Base-by-base conservation (phyloP, 2,113 vertebrate genomes). In the Gambusia affinis region DNA sequence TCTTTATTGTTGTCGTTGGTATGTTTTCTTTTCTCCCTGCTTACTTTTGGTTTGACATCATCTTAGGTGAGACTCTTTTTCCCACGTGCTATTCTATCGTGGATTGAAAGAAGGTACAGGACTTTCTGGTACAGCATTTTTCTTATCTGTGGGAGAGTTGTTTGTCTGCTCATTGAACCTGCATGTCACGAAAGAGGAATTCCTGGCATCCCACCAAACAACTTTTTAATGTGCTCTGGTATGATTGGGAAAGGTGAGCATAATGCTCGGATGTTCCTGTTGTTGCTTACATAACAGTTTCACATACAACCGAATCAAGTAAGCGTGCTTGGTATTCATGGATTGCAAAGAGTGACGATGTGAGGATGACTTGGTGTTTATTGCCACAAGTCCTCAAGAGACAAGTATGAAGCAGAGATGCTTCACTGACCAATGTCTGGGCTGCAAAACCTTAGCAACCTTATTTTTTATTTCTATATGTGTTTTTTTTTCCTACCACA, bases 171-270 rank as follows among this genome's bases (percentile, higher is more conserved):
- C 29, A 5, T 17, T 73, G 61, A 77, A 42, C 66, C 31, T 72
- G 57, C 11, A 8, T 73, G 61, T 71, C 70, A 73, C 64, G 57
- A 33, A 54, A 60, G 17, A 88, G 29, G 75, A 88, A 92, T 89
- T 66, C 76, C 17, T 80, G 87, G 72, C 79, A 78, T 88, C 47
- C 72, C 80, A 78, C 86, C 60, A 69, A 57, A 60, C 47, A 39
- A 33, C 62, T 70, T 27, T 27, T 78, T 70, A 64, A 7, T 17
- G 12, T 15, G 54, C 14, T 22, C 28, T 62, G 42, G 12, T 6
- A 10, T 15, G 64, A 64, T 22, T 35, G 31, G 63, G 12, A 64
- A 37, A 64, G 63, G 63, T 27, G 22, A 64, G 12, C 5, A 1
- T 1, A 24, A 31, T 44, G 47, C 14, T 47, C 62, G n/a, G 71